Evolutionary conservation across 2,888 invertebrate genomes (phyloP), one percentile per base, ranked within the genome.

Genomic region (Scaptomyza polygonia): DNA sequence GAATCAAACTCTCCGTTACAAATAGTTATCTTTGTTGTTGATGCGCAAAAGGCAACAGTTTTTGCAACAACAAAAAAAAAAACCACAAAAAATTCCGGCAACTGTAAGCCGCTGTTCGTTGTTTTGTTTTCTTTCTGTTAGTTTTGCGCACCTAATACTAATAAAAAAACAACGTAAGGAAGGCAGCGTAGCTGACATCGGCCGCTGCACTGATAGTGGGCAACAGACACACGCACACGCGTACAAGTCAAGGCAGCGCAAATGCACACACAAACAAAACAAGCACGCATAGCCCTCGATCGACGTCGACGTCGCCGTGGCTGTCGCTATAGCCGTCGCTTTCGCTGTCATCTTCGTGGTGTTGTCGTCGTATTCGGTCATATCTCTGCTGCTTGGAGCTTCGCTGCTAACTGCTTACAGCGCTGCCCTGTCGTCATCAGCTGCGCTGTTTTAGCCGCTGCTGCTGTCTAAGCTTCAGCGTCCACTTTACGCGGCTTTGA

Each of bases 341-440:
- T n/a, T 34, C 34, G 58, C 40, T 62, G 52, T 54, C 42, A 53
- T 63, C 54, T 49, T 76, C 72, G 59, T 56, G 52, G 43, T 67
- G 54, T 49, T 69, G 61, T 39, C 49, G 76, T 83, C 86, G 83
- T 88, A 86, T 89, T 88, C 88, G 89, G 90, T 89, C 89, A 88
- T 82, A 86, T 89, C 89, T 88, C 58, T 72, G 73, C 65, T 44
- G 67, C 55, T 59, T 14, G 36, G 14, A 14, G 49, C 34, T 49
- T 4, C 34, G 14, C 32, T 32, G 32, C 30, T 18, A 4, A 34
- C 57, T 51, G 47, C 62, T 36, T n/a, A 29, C 53, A 52, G 77
- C 45, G 57, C 66, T 56, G 66, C 66, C 29, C 72, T 66, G 72
- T 66, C 72, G 73, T 71, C 73, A 66, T 77, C 74, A 64, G 57